Base-by-base conservation (phyloP, 2,113 vertebrate genomes). In the Malurus alboscapulatus region DNA sequence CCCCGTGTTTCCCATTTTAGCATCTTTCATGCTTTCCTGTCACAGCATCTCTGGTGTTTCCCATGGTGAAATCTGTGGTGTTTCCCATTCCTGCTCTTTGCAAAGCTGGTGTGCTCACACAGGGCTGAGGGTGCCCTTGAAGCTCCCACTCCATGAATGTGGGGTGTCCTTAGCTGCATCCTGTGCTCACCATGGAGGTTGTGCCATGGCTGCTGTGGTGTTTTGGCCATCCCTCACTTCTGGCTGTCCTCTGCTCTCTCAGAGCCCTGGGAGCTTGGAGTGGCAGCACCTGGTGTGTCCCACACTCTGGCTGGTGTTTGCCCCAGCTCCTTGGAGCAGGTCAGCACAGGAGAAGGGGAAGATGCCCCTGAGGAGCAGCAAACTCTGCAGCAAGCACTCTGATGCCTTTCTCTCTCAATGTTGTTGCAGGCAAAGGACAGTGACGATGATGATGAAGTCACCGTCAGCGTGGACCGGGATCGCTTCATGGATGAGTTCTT, bases 401-500 rank as follows among this genome's bases (percentile, higher is more conserved):
- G 75, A 96, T 86, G 36, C 51, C 53, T 84, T 9, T n/a, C 7
- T 87, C n/a, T 59, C 7, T 61, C 24, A 15, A 1, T 93, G 57
- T 83, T 25, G 1, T 66, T 90, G 66, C 94, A 98, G 98, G 98
- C 97, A 6, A 98, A 98, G 96, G 98, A 98, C 96, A 98, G 98
- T 29, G 98, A 98, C 0, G 98, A 98, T 2, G 98, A 98, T 3
- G 98, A 98, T 42, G 98, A 98, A 81, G 98, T 98, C 96, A 96
- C 98, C 1, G 98, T 98, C 94, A 97, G 97, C 0, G 94, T 98
- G 97, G 98, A 98, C 97, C 97, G 98, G 88, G 98, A 98, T 67
- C 97, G 95, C 89, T 98, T 98, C 95, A 98, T 98, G 98, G 98
- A 98, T 12, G 98, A 98, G 83, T 98, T 98, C 97, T 98, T 98